phyloP scores from a whole-genome alignment of 2,113 vertebrate genomes.

The Protobothrops flavoviridis region DNA sequence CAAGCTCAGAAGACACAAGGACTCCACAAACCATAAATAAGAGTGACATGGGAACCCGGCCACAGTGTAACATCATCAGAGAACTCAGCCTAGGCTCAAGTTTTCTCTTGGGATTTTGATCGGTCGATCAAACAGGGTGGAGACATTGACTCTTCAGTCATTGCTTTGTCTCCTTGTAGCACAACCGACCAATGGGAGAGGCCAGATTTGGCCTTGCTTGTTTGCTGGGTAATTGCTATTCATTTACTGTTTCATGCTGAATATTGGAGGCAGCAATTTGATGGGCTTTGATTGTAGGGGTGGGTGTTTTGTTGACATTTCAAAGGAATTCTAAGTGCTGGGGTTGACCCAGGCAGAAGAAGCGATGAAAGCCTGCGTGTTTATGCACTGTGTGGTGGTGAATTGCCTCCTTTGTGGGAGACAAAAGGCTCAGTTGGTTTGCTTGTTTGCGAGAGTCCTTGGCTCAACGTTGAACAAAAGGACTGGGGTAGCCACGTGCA shows the following conservation, averaged over 20 bases:
- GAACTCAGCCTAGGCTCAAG: background rate
- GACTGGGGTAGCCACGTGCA: background rate
- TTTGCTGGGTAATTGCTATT: background rate
- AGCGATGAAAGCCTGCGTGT: background rate
- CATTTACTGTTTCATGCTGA: background rate
- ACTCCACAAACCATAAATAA: background rate
- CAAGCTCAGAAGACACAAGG: too few relatives aligned
- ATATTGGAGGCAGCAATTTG: background rate
- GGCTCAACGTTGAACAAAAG: background rate
- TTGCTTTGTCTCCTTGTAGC: background rate
- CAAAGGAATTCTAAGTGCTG: background rate
- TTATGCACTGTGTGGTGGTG: background rate
- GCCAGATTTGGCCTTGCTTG: background rate
- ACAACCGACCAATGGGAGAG: too few relatives aligned
- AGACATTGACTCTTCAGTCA: background rate
- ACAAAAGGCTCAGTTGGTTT: background rate
- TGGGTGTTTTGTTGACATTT: background rate
- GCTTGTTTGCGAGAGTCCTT: background rate
- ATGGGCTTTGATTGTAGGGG: background rate
- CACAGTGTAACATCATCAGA: background rate
- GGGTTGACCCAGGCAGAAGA: background rate
- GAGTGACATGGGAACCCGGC: background rate
- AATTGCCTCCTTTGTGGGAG: background rate
- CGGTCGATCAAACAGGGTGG: background rate
- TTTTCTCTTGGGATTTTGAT: background rate